Evolutionary conservation across 2,797 vertebrate species (phyloP).

Genomic region (Pseudocheirus occidentalis): DNA sequence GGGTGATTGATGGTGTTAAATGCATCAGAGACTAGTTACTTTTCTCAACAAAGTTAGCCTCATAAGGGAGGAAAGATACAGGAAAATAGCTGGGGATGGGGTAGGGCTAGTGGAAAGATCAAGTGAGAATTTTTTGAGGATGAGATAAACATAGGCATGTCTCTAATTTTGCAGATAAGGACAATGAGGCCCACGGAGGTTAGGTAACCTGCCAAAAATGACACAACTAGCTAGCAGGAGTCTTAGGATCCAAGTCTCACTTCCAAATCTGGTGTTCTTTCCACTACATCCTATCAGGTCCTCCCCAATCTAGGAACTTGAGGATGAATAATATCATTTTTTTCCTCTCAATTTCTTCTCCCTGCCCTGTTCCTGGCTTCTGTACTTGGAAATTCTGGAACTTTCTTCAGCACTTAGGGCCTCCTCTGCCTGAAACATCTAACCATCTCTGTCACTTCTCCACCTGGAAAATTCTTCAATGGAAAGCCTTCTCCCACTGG

Average conservation of each 20-base stretch:
- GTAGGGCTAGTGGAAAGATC: neutral
- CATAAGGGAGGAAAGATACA: neutral
- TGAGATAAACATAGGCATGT: neutral
- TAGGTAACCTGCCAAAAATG: neutral
- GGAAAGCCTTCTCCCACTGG: neutral
- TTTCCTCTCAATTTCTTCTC: neutral
- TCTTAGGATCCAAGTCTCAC: neutral
- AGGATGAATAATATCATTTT: neutral
- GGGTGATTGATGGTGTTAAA: neutral
- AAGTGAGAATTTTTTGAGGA: neutral
- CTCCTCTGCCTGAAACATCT: neutral
- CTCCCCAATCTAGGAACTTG: neutral
- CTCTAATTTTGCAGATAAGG: neutral
- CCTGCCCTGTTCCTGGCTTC: neutral
- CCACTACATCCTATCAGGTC: neutral
- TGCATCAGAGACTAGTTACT: neutral
- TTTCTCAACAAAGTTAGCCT: neutral
- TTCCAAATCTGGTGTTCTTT: neutral
- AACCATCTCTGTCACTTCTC: neutral
- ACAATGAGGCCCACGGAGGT: neutral
- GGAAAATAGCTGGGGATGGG: neutral
- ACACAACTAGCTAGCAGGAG: neutral
- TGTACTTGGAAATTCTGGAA: neutral
- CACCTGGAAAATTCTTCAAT: neutral
- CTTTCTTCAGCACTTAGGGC: neutral